These are phyloP conservation scores for Nomada lathburiana DNA, from an alignment of 2,888 invertebrate species.

Conservation along the genomic window DNA sequence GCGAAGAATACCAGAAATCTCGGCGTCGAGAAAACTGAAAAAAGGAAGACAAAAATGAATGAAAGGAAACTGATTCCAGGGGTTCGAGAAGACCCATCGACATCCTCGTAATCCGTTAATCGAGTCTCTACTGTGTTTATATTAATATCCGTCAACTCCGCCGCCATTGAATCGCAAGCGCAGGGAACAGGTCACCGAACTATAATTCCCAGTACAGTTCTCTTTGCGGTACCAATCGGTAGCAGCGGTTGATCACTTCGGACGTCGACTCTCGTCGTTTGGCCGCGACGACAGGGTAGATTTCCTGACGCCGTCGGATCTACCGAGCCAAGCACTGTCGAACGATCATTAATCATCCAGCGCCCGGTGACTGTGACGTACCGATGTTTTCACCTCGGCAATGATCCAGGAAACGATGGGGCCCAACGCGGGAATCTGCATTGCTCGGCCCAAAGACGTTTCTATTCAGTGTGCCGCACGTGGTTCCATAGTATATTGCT, in stretches of 20 bases:
- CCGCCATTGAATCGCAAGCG: too few species aligned
- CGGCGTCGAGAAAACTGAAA: too few species aligned
- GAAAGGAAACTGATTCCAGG: too few species aligned
- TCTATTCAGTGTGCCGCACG: constrained; percentile 72
- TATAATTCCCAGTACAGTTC: constrained; percentile 48
- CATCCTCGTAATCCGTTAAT: too few species aligned
- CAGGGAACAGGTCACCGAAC: constrained; percentile 42
- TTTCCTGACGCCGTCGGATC: constrained; percentile 35
- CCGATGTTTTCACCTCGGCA: constrained; percentile 80
- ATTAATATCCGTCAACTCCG: too few species aligned
- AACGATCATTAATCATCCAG: constrained; percentile 71
- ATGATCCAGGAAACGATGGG: constrained; percentile 78
- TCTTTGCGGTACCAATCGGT: constrained; percentile 57
- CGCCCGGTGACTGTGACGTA: constrained; percentile 70
- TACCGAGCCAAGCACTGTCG: constrained; percentile 51
- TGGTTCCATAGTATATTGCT: constrained; percentile 49
- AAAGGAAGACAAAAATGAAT: too few species aligned
- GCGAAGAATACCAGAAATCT: too few species aligned
- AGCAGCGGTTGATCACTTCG: constrained; percentile 43
- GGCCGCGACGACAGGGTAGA: constrained; percentile 19
- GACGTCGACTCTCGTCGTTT: constrained; percentile 17
- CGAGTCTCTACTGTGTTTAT: too few species aligned
- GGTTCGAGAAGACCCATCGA: too few species aligned
- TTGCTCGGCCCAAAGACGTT: constrained; percentile 72
- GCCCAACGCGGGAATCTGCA: constrained; percentile 61